A percentile compares a stretch with the other conserved stretches of the same genome.
phyloP scores from a whole-genome alignment of 1,140 invertebrate genomes.

The Drosophila pseudoananassae region DNA sequence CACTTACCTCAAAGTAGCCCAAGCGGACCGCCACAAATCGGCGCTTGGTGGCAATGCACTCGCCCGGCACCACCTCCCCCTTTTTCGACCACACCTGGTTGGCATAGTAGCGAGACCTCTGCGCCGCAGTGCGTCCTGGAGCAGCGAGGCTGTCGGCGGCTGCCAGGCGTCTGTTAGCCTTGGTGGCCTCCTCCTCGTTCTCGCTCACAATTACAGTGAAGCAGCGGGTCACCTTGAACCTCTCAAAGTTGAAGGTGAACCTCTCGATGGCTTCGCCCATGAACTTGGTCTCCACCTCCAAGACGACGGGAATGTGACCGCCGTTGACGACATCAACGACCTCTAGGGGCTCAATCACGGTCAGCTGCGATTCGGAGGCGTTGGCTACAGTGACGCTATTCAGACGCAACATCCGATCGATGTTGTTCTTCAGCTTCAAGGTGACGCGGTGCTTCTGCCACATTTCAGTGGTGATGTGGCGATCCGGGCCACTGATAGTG shows the following conservation, averaged over 20 bases:
- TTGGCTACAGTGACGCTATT: slow-evolving; percentile 67
- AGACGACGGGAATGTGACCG: slow-evolving; percentile 3
- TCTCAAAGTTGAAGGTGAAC: slow-evolving; percentile 86
- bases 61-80: slow-evolving; percentile 85
- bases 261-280: slow-evolving; percentile 87
- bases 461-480: slow-evolving; percentile 78
- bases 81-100: slow-evolving; percentile 71
- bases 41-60: slow-evolving; percentile 85
- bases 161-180: slow-evolving; percentile 30
- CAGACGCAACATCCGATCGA: slow-evolving; percentile 65
- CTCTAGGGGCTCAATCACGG: slow-evolving; percentile 30
- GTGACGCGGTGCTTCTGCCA: slow-evolving; percentile 75
- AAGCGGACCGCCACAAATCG: slow-evolving; percentile 83
- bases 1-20: slow-evolving; percentile 85
- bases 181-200: slow-evolving; percentile 8
- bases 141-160: slow-evolving; percentile 32
- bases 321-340: neutral
- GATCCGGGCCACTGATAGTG: slow-evolving; percentile 80
- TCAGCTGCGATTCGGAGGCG: slow-evolving; percentile 73
- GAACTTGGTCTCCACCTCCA: slow-evolving; percentile 84
- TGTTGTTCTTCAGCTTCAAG: slow-evolving; percentile 81
- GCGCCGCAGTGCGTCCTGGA: slow-evolving; percentile 12
- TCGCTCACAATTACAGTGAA: slow-evolving; percentile 43
- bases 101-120: slow-evolving; percentile 64
- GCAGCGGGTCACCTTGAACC: slow-evolving; percentile 75